phyloP scores from a whole-genome alignment of 2,113 vertebrate species.

The Pseudorasbora parva region DNA sequence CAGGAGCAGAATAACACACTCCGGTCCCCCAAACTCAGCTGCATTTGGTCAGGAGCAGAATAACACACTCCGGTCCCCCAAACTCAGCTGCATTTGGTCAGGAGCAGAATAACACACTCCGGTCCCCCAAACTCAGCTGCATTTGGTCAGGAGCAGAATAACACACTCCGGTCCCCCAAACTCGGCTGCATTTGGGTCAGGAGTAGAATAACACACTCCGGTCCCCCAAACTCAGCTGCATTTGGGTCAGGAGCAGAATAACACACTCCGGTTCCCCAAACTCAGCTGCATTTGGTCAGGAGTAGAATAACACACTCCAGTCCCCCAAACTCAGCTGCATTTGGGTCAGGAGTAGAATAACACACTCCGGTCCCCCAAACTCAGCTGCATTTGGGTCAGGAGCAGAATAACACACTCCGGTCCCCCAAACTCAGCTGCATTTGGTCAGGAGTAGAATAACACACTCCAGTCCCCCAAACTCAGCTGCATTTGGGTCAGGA shows the following conservation, averaged over 20 bases:
- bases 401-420: neutral
- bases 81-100: neutral
- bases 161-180: neutral
- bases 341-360: no score
- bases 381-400: neutral
- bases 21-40: neutral
- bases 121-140: neutral
- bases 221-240: neutral
- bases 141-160: no score
- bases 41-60: no score
- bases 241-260: no score
- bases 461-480: neutral
- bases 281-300: neutral
- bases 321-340: neutral
- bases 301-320: neutral
- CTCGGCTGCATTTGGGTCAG: neutral
- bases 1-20: no score
- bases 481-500: neutral
- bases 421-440: neutral
- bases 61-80: neutral
- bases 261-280: neutral
- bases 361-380: neutral
- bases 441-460: no score
- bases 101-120: neutral
- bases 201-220: neutral